Base-by-base conservation (phyloP, 2,797 vertebrate genomes). In the Sternotherus odoratus region DNA sequence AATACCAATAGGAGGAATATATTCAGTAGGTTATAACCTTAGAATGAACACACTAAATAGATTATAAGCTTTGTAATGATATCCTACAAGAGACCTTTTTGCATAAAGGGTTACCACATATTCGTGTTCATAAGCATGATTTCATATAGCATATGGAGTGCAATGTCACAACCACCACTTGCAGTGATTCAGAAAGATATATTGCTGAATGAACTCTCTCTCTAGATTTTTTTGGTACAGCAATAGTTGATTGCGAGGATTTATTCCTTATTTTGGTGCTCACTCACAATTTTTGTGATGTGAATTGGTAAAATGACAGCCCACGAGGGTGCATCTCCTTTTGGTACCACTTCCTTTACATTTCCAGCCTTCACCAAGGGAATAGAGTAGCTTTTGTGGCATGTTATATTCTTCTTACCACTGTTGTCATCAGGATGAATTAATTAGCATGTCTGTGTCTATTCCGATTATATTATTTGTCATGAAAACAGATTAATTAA, bases 401-500 rank as follows among this genome's bases (percentile, higher is more conserved):
- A n/a, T 30, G 46, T 57, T 92, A 23, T 88, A 77, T 90, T 85
- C 28, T 28, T 77, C 54, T 86, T 79, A 88, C 51, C 4, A 3
- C 66, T 85, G 24, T 0, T 89, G 51, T 63, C 69, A 91, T 43
- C 48, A 6, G 3, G 80, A 86, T 16, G 48, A 39, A 72, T 86
- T 92, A 66, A 94, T 92, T 87, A 82, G 83, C 4, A 36, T 93
- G 57, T 12, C 79, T 82, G 39, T 87, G 17, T 82, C 12, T 92
- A 30, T 77, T 91, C 39, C 43, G 84, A 83, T 91, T 57, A 33
- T n/a, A 85, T 43, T 12, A 46, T 57, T 89, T 95, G 46, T 88
- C 74, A 85, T 49, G 51, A 87, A 77, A 95, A 86, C 11, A 86
- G 12, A 46, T 77, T 51, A 30, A 88, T 74, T 92, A 94, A 91